A percentile compares a stretch with the other conserved stretches of the same genome.
Evolutionary conservation across 2,888 invertebrate species (phyloP).

Genomic region (Physocephala rufipes): DNA sequence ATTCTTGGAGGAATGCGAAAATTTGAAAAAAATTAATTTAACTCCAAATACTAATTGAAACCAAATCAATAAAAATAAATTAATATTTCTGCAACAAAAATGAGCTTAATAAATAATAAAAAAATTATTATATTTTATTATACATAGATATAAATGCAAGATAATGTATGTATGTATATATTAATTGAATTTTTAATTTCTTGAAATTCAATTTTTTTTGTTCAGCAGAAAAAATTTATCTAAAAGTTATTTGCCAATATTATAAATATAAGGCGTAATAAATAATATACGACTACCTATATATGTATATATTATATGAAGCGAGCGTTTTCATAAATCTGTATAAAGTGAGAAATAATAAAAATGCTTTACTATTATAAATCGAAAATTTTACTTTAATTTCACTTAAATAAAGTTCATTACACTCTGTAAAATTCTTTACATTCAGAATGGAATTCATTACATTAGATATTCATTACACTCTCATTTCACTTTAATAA

Average conservation of each 20-base stretch:
- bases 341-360: not conserved
- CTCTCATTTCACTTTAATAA: no score
- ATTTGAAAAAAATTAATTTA: constrained; percentile 11
- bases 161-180: constrained; percentile 4
- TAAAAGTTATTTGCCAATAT: not conserved
- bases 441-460: no score
- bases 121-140: not conserved
- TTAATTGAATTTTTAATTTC: not conserved
- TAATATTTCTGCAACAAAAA: not conserved
- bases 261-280: not conserved
- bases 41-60: not conserved
- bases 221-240: not conserved
- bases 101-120: constrained; percentile 27
- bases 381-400: not conserved
- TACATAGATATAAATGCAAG: no score
- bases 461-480: no score
- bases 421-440: no score
- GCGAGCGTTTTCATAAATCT: not conserved
- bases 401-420: not conserved
- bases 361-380: not conserved
- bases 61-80: not conserved
- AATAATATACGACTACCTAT: not conserved
- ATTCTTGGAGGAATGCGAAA: no score
- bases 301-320: not conserved
- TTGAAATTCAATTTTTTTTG: not conserved